Evolutionary conservation across 2,113 vertebrate genomes (phyloP), one percentile per base, ranked within the genome.

Genomic region (Rhea americana): DNA sequence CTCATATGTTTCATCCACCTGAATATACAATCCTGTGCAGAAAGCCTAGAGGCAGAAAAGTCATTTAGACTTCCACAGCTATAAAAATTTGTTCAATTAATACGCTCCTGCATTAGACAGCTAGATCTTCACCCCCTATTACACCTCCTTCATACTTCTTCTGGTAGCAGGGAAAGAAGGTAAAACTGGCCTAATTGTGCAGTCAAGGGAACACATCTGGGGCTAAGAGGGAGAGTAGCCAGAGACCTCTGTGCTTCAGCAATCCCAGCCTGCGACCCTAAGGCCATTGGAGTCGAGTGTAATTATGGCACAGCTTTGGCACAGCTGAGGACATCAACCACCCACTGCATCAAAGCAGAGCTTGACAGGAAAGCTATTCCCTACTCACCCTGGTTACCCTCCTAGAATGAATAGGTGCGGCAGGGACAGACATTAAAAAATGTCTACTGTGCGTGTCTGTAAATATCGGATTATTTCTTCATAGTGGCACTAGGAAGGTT

Each of bases 81-180:
- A 93, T 94, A 88, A 95, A 95, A 95, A 87, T 91, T n/a, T 80
- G 72, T 88, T 91, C 96, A 95, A 93, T 95, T 96, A 96, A 95
- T 75, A 72, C 61, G 61, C 26, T 91, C 63, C 67, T n/a, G 22
- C 50, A 43, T 3, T 16, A 95, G 72, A 77, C 59, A 91, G 87
- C 68, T n/a, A 72, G 82, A 72, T 81, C 56, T 51, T 92, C 79
- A 71, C 3, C 18, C 43, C 51, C 48, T 85, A 8, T 78, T 93
- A 68, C 39, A 70, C 13, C 63, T 63, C 79, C 78, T 79, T 32
- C 30, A 53, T 76, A 50, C 71, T 73, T 65, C 35, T 71, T 66
- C 37, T 2, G 2, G 28, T 2, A 59, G 45, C 55, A 20, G 45
- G 55, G 37, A 18, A 18, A 15, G 24, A 78, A 78, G 28, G 18